phyloP scores from a whole-genome alignment of 2,888 invertebrate genomes.

The Metopia argyrocephala region DNA sequence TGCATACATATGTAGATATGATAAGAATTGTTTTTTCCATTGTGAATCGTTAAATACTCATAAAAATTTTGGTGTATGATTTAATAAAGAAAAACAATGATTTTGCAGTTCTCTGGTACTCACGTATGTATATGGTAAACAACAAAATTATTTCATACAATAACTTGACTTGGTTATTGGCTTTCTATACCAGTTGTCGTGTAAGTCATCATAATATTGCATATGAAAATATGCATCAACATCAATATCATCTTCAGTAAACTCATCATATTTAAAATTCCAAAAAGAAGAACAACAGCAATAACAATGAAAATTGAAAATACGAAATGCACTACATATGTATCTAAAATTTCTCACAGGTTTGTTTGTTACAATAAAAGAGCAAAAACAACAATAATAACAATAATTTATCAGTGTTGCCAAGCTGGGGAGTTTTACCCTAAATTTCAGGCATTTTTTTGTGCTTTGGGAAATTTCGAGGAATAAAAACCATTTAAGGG shows the following conservation, averaged over 20 bases:
- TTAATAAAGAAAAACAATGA: no score
- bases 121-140: neutral
- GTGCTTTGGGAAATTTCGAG: no score
- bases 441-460: no score
- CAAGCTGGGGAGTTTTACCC: no score
- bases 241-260: neutral
- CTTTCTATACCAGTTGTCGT: neutral
- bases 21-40: no score
- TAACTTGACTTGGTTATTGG: neutral
- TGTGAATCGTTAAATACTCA: no score
- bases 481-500: no score
- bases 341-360: no score
- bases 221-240: slow-evolving; percentile 11
- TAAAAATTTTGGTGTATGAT: no score
- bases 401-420: slow-evolving; percentile 24
- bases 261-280: slow-evolving; percentile 26
- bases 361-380: slow-evolving; percentile 4
- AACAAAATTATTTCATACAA: neutral
- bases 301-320: no score
- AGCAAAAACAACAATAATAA: neutral
- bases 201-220: neutral
- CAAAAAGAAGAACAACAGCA: neutral
- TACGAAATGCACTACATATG: no score
- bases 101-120: no score
- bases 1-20: neutral